Base-by-base conservation (phyloP, 2,888 invertebrate genomes). In the Lasioglossum leucozonium region DNA sequence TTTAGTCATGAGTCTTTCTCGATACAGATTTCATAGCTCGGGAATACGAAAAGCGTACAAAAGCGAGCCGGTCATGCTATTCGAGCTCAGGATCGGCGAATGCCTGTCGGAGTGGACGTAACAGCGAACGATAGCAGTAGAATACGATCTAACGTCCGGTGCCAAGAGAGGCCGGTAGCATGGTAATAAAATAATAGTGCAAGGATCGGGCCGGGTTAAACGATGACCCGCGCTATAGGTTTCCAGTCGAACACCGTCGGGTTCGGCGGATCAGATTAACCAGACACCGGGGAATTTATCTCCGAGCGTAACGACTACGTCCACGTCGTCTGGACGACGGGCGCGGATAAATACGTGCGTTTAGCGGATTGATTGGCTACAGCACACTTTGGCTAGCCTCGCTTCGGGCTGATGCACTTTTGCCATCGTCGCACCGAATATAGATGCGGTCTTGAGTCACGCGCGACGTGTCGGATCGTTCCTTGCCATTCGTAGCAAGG, bases 331-430 rank as follows among this genome's bases (percentile, higher is more conserved):
- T 76, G 82, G 55, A 74, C 85, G 90, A 89, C 87, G 87, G 89
- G 86, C 89, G 37, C 82, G 90, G 85, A 93, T 93, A 92, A 93
- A 93, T 93, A 93, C 90, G 91, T 85, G 88, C 89, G 91, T 93
- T 93, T 91, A 91, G 82, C 88, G 91, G 91, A 93, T 93, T 93
- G 93, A 93, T 93, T 89, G 93, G 91, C 89, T 93, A 93, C 93
- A 93, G 91, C 89, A 87, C 89, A 89, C 88, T 93, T 93, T 93
- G 93, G 93, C 93, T 91, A 92, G 91, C 85, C 89, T 89, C 84
- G 82, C 86, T 80, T 81, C 88, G 84, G 86, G 75, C 77, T 85
- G 81, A 79, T 85, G 88, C 87, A 89, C 88, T 87, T 88, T 87
- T 89, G 84, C 88, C 80, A 82, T 87, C 80, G 87, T 73, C 85